A percentile compares a stretch with the other conserved stretches of the same genome.
phyloP scores from a whole-genome alignment of 2,888 invertebrate genomes.

The Drosophila ustulata region DNA sequence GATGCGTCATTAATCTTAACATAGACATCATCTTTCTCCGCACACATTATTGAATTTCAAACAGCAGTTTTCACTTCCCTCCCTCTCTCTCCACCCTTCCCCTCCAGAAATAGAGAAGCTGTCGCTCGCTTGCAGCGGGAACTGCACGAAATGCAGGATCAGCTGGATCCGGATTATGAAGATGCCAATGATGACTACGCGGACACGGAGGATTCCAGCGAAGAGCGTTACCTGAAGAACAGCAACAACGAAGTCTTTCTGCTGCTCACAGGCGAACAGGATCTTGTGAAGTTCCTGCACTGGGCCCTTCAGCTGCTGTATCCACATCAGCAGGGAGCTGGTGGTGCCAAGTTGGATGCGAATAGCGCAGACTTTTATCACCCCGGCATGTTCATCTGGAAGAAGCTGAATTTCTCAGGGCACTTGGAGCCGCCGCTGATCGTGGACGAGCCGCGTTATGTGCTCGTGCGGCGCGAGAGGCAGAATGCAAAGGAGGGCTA shows the following conservation, averaged over 20 bases:
- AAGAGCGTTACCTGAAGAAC: conserved; percentile 26
- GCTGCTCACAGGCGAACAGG: conserved; percentile 81
- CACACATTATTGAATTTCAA: conserved; percentile 22
- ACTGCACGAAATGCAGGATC: conserved; percentile 46
- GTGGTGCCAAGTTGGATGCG: conserved; percentile 37
- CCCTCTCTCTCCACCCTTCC: conserved; percentile 1
- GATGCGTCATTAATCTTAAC: conserved; percentile 61
- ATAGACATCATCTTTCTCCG: conserved; percentile 37
- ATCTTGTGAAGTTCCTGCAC: conserved; percentile 79
- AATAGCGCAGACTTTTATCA: conserved; percentile 72
- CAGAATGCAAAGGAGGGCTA: conserved; percentile 59
- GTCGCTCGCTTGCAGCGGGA: conserved; percentile 55
- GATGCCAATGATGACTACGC: conserved; percentile 30
- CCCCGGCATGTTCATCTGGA: conserved; percentile 81
- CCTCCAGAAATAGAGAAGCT: conserved; percentile 64
- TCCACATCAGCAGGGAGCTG: conserved; percentile 52
- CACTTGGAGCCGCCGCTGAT: conserved; percentile 81
- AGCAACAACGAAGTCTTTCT: conserved; percentile 74
- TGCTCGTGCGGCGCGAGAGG: conserved; percentile 79
- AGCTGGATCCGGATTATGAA: conserved; percentile 5
- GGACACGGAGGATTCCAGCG: conserved; percentile 29
- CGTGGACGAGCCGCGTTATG: conserved; percentile 83
- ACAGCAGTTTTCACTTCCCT: conserved; percentile 26
- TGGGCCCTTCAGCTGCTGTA: conserved; percentile 82
- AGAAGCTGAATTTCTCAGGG: conserved; percentile 83